Evolutionary conservation across 92 coral and sea anemone genomes (phyloP).

Genomic region (Umimayanthus kanabou): DNA sequence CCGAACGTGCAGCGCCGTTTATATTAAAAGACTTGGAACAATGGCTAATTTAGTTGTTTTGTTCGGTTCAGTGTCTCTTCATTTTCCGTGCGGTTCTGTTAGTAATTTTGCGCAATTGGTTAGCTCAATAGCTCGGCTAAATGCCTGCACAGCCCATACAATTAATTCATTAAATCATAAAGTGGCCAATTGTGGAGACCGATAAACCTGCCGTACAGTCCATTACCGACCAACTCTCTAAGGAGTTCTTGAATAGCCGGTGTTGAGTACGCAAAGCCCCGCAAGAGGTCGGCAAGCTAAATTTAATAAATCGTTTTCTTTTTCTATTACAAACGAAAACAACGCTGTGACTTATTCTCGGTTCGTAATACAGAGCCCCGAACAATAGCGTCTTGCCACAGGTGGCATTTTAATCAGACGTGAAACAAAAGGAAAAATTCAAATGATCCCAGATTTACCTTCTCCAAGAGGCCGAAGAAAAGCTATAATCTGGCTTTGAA

Average conservation of each 20-base stretch:
- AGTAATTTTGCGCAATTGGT: constrained; percentile 37
- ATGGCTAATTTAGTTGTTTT: constrained; percentile 35
- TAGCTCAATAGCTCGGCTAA: constrained; percentile 54
- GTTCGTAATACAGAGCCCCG: constrained; percentile 23
- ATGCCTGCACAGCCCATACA: constrained; percentile 56
- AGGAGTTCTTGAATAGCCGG: constrained; percentile 42
- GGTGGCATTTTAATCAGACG: constrained; percentile 50
- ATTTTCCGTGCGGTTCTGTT: constrained; percentile 46
- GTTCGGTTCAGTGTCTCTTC: constrained; percentile 36
- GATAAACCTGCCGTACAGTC: constrained; percentile 40
- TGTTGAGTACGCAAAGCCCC: constrained; percentile 40
- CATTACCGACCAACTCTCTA: constrained; percentile 46
- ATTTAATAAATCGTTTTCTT: constrained; percentile 42
- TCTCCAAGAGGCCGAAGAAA: constrained; percentile 27
- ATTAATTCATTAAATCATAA: constrained; percentile 61
- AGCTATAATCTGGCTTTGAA: constrained; percentile 29
- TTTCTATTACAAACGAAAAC: constrained; percentile 46
- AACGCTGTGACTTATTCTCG: constrained; percentile 45
- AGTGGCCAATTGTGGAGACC: constrained; percentile 55
- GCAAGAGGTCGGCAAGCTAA: constrained; percentile 46
- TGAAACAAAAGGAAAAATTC: constrained; percentile 24
- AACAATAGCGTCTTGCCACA: constrained; percentile 39
- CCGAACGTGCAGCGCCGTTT: constrained; percentile 36
- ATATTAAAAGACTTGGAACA: constrained; percentile 34
- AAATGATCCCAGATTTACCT: constrained; percentile 34